Conservation (phyloP, 2,888 invertebrate genomes). For the Anthrax anthrax region DNA sequence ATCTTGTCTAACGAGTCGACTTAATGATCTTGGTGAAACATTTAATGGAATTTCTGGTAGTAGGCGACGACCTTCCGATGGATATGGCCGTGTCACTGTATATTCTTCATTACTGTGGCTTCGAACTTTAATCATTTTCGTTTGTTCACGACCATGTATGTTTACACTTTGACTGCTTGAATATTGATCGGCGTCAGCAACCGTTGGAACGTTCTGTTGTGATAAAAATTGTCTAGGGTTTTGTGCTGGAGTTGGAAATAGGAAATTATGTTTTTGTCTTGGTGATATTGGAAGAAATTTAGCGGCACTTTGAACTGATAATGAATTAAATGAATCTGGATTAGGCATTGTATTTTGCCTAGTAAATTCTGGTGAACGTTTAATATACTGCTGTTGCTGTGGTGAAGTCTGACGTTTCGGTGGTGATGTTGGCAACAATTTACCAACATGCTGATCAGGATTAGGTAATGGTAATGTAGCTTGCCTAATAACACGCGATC, state of each 20-base stretch:
- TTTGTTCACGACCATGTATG: conserved; percentile 27
- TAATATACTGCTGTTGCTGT: conserved; percentile 24
- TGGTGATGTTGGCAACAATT: conserved; percentile 31
- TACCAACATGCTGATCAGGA: conserved; percentile 32
- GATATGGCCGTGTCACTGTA: conserved; percentile 22
- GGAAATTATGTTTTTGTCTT: conserved; percentile 30
- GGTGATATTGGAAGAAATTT: conserved; percentile 33
- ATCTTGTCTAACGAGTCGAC: conserved; percentile 29
- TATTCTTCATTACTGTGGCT: conserved; percentile 35
- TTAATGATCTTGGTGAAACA: conserved; percentile 26
- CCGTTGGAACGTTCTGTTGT: conserved; percentile 31
- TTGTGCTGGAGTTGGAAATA: conserved; percentile 26
- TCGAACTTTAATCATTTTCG: conserved; percentile 34
- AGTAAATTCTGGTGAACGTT: conserved; percentile 31
- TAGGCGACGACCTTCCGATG: conserved; percentile 24
- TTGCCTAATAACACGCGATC: conserved; percentile 28
- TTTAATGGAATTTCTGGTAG: conserved; percentile 28
- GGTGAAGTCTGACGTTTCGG: conserved; percentile 32
- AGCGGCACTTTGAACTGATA: conserved; percentile 21
- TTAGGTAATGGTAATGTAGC: conserved; percentile 28
- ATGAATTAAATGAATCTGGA: conserved; percentile 29
- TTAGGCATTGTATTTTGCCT: conserved; percentile 32
- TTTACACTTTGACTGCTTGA: conserved; percentile 31
- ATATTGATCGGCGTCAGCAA: conserved; percentile 26
- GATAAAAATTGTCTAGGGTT: conserved; percentile 31